Evolutionary conservation across 2,113 vertebrate genomes (phyloP).

Genomic region (Xenus cinereus): DNA sequence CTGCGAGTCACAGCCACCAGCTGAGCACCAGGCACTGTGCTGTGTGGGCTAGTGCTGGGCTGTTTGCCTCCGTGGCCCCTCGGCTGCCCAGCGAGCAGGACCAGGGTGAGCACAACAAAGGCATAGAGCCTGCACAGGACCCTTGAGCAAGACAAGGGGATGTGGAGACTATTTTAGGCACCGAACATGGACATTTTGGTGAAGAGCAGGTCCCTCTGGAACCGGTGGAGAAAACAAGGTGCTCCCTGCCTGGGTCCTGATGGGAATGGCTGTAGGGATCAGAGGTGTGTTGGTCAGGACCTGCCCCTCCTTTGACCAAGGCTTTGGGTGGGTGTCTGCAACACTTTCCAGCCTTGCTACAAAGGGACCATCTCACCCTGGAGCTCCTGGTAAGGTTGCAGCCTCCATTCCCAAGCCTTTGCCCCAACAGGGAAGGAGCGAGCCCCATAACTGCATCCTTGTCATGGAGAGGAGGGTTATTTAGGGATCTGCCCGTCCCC

Average conservation of each 20-base stretch:
- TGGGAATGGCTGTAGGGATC: background rate
- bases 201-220: background rate
- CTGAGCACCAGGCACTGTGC: background rate
- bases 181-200: rapidly evolving
- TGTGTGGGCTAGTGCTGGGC: rapidly evolving
- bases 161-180: background rate
- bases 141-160: background rate
- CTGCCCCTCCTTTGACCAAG: background rate
- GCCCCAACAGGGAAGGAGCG: rapidly evolving
- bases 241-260: background rate
- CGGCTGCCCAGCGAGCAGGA: rapidly evolving
- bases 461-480: background rate
- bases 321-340: background rate
- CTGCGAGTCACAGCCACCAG: background rate
- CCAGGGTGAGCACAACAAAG: background rate
- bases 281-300: rapidly evolving
- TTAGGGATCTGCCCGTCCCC: background rate
- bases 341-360: background rate
- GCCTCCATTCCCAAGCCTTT: background rate
- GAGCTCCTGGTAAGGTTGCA: background rate
- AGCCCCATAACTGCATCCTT: background rate
- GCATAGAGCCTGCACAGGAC: background rate
- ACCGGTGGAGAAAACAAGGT: rapidly evolving
- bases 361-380: background rate
- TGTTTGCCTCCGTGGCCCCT: rapidly evolving